phyloP scores from a whole-genome alignment of 1,140 invertebrate genomes.

The Euwallacea similis region DNA sequence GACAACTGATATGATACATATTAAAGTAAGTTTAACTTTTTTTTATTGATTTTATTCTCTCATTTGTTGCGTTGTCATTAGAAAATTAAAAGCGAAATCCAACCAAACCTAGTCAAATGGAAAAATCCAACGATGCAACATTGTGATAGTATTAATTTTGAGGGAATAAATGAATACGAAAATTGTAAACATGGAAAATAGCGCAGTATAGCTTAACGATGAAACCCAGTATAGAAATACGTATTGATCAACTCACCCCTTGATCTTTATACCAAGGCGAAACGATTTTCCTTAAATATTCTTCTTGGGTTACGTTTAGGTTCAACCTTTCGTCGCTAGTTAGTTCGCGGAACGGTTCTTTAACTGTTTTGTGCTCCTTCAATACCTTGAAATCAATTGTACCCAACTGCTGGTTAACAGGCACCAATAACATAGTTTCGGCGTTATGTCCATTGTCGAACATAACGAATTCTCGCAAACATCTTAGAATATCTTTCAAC shows the following conservation, averaged over 20 bases:
- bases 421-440: constrained; percentile 78
- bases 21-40: no score
- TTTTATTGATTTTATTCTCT: no score
- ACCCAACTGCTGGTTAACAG: constrained; percentile 53
- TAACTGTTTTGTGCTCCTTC: constrained; percentile 48
- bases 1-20: no score
- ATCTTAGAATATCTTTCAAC: constrained; percentile 72
- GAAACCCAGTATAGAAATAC: no score
- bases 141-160: no score
- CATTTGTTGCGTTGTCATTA: no score
- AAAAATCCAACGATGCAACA: no score
- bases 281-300: constrained; percentile 73
- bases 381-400: constrained; percentile 69
- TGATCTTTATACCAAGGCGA: constrained; percentile 82
- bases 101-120: no score
- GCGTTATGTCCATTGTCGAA: constrained; percentile 65
- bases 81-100: no score
- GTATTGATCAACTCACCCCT: constrained; percentile 38
- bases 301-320: constrained; percentile 63
- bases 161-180: no score
- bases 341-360: constrained; percentile 50
- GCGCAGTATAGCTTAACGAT: no score
- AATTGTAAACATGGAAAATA: no score
- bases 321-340: constrained; percentile 60
- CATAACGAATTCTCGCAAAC: constrained; percentile 75